Base-by-base conservation (phyloP, 1,140 invertebrate species). In the Microplitis mediator region DNA sequence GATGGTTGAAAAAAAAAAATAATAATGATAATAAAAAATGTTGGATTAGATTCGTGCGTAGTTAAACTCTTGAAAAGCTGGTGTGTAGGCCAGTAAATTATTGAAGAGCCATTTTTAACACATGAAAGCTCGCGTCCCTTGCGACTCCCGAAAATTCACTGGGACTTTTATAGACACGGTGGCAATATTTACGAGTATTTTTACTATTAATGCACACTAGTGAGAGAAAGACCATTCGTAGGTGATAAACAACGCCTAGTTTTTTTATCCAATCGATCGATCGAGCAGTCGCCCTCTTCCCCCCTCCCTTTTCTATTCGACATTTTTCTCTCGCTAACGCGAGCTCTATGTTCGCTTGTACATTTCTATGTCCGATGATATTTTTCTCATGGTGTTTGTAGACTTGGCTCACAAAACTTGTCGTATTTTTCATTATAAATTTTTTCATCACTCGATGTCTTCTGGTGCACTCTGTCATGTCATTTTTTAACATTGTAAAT, bases 111-210 rank as follows among this genome's bases (percentile, higher is more conserved):
- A 32, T 68, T 35, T 68, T 68, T 68, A 68, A 68, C 66, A 51
- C 39, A 13, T 23, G 35, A 68, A 51, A 52, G 35, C 35, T n/a
- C 4, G 35, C 14, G 14, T 14, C 34, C 34, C 45, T 34, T 45
- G 35, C 8, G n/a, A 13, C 13, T 13, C 16, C 35, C 64, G 68
- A 68, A 70, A 75, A 79, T 79, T 79, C 78, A 67, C 73, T 73
- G 71, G 23, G 77, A 80, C 79, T 80, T 81, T 80, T 79, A 81
- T 80, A 75, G 78, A 76, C 78, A 77, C 67, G 52, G 16, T 13
- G 13, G 31, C 58, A 75, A 80, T 72, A 81, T 81, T 81, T 81
- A 81, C 74, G 77, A 51, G 64, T 71, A 75, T 80, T 81, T 78
- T 75, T 80, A 75, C 78, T 73, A 72, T 69, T 71, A 62, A 74